These are phyloP conservation scores for Pterostichus madidus DNA, from an alignment of 2,888 invertebrate species.

Conservation along the genomic window DNA sequence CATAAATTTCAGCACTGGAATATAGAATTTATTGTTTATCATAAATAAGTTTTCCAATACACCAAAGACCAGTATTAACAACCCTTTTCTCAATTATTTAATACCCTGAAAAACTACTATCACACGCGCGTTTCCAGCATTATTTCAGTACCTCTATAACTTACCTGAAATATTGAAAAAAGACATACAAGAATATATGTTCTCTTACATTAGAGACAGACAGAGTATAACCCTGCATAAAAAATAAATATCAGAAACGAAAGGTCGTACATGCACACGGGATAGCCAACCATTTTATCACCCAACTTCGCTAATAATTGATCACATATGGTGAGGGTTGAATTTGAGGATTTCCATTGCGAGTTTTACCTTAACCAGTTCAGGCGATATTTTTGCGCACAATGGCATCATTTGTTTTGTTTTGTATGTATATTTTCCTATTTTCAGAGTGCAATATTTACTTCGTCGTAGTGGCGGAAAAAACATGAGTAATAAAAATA, in stretches of 20 bases:
- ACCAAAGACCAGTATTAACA: background rate
- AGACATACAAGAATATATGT: background rate
- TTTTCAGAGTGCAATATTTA: background rate
- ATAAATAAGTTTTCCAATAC: too few species aligned
- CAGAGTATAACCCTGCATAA: conserved; percentile 15
- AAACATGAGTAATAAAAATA: too few species aligned
- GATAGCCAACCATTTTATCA: conserved; percentile 55
- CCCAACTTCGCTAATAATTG: conserved; percentile 64
- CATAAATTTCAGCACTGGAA: too few species aligned
- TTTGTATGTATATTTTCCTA: conserved; percentile 46
- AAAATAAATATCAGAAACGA: conserved; percentile 35
- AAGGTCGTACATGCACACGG: conserved; percentile 1
- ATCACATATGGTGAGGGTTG: conserved; percentile 53
- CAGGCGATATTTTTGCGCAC: conserved; percentile 56
- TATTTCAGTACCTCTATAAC: background rate
- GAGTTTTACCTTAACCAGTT: conserved; percentile 25
- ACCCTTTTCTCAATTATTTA: background rate
- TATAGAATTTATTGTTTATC: too few species aligned
- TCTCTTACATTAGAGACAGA: conserved; percentile 11
- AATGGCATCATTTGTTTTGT: conserved; percentile 62
- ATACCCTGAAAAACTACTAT: background rate
- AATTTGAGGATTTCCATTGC: conserved; percentile 26
- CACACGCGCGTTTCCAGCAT: background rate
- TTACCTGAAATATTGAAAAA: conserved; percentile 16
- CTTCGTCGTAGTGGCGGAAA: too few species aligned